Base-by-base conservation (phyloP, 1,140 invertebrate species). In the Ladona fulva region DNA sequence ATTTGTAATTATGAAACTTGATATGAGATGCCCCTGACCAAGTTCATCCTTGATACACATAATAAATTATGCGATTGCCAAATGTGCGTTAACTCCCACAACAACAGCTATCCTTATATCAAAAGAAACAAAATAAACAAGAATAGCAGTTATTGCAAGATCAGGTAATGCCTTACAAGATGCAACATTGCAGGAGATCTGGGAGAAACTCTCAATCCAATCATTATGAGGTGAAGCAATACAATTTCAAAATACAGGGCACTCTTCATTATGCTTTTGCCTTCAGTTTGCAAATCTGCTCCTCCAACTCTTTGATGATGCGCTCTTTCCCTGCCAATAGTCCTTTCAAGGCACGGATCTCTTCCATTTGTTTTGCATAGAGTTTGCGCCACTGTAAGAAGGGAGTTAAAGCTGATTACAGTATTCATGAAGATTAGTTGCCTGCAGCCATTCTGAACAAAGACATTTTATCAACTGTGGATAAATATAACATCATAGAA, bases 361-460 rank as follows among this genome's bases (percentile, higher is more conserved):
- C 94, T 80, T 95, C 93, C n/a, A 88, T 88, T 85, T 95, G 93
- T 25, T 89, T 87, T 80, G 90, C 88, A 82, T 92, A 93, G 0
- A 92, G 91, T 80, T 91, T 85, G 80, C 91, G 89, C 79, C 95
- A 83, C 90, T 95, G 84, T 24, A 87, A 12, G 12, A 66, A 66
- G 14, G n/a, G n/a, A n/a, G n/a, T n/a, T n/a, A n/a, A n/a, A n/a
- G n/a, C n/a, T n/a, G n/a, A n/a, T n/a, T n/a, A n/a, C n/a, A n/a
- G n/a, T n/a, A n/a, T n/a, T n/a, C n/a, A n/a, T n/a, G n/a, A n/a
- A n/a, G n/a, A n/a, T n/a, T n/a, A n/a, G n/a, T n/a, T n/a, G n/a
- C n/a, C n/a, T n/a, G n/a, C n/a, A n/a, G n/a, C n/a, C n/a, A n/a
- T n/a, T n/a, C n/a, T n/a, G n/a, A n/a, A n/a, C n/a, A n/a, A n/a